Base-by-base conservation (phyloP, 2,888 invertebrate species). In the Calliscelio sp. region DNA sequence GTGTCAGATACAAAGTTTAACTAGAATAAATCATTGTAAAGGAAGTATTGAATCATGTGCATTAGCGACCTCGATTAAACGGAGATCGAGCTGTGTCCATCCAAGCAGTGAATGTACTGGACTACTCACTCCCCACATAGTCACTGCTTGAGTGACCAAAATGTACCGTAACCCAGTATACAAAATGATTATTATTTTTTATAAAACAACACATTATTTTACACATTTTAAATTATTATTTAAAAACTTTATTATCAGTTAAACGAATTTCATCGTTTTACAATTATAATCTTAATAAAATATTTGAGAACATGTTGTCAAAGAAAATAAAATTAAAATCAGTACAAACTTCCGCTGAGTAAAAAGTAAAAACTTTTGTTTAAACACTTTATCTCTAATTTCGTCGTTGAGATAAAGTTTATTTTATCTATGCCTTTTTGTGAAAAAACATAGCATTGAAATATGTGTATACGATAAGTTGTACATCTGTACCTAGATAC, bases 11-110 rank as follows among this genome's bases (percentile, higher is more conserved):
- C 81, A 81, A 81, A 81, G 81, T 81, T 81, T 81, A 81, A 81
- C 61, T 55, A 46, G 68, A 68, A 75, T 71, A 77, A 82, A 82
- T 71, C 71, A 65, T 77, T 63, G 63, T 46, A 55, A 82, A 82
- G 82, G 82, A 82, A 82, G 70, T 73, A 73, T 82, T 78, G 82
- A 82, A 82, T 78, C 78, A 78, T 82, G 78, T 78, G 73, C 66
- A 59, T 82, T 75, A 77, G 82, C 78, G 78, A 82, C 82, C 82
- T 82, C 82, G 78, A 82, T 82, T 68, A 70, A 75, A 75, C 81
- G 51, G 70, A 81, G 81, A 81, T 70, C 74, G 63, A 55, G 61
- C 24, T 24, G 44, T 46, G 55, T 75, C 68, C 75, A 81, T 81
- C 70, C 68, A 41, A 57, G 46, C 55, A 78, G 77, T 78, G 77